Conservation (phyloP, 2,888 invertebrate species). For the Parelbella ahira region DNA sequence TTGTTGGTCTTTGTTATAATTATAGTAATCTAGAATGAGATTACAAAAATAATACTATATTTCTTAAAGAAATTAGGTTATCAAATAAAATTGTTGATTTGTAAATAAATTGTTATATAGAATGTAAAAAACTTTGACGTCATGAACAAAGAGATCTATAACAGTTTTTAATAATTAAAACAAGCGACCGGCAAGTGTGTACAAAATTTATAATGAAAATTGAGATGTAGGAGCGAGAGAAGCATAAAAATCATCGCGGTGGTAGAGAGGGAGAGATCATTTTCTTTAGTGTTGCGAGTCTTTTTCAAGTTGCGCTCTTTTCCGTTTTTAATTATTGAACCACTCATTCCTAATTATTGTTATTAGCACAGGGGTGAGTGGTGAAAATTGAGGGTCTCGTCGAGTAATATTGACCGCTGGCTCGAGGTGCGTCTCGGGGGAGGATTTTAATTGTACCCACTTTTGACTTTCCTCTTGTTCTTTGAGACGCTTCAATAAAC, state of each 20-base stretch:
- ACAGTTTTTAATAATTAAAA: slow-evolving; percentile 68
- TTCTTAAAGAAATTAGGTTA: too few species aligned
- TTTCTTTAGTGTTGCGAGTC: slow-evolving; percentile 40
- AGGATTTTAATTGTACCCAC: slow-evolving; percentile 75
- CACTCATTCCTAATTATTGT: slow-evolving; percentile 82
- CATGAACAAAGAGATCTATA: slow-evolving; percentile 42
- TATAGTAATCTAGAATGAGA: too few species aligned
- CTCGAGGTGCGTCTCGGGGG: slow-evolving; percentile 64
- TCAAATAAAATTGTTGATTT: too few species aligned
- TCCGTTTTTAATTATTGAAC: slow-evolving; percentile 82
- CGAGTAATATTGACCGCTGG: slow-evolving; percentile 75
- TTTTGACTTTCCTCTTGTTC: slow-evolving; percentile 76
- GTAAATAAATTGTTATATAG: too few species aligned
- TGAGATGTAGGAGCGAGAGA: slow-evolving; percentile 52
- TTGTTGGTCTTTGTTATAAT: too few species aligned
- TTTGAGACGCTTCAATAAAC: slow-evolving; percentile 74
- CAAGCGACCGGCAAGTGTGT: slow-evolving; percentile 41
- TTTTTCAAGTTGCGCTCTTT: slow-evolving; percentile 75
- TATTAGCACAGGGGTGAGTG: slow-evolving; percentile 79
- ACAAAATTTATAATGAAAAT: slow-evolving; percentile 61
- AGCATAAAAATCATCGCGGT: slow-evolving; percentile 34
- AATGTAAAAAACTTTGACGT: slow-evolving; percentile 7
- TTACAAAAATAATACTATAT: too few species aligned
- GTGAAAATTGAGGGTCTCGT: slow-evolving; percentile 78
- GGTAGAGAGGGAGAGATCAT: slow-evolving; percentile 41